Evolutionary conservation across 2,113 vertebrate species (phyloP).

Genomic region (Xiphias gladius): DNA sequence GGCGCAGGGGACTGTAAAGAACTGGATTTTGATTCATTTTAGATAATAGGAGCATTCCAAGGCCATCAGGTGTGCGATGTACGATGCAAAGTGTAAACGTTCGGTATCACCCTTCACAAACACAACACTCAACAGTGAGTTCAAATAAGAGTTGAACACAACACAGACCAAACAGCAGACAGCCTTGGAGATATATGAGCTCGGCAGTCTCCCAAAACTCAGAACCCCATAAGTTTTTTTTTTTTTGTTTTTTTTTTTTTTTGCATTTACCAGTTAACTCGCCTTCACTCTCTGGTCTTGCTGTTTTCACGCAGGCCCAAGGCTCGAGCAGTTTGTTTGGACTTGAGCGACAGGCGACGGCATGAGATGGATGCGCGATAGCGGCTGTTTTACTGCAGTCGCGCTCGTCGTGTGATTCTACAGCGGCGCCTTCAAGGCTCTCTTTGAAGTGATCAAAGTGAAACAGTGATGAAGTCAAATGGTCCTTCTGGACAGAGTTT

Average conservation of each 20-base stretch:
- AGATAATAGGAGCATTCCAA: accelerated
- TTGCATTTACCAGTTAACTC: neutral
- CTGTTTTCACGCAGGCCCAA: slow-evolving; percentile 8
- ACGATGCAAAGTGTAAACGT: neutral
- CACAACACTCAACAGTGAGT: neutral
- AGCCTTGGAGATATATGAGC: neutral
- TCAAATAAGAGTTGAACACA: no score
- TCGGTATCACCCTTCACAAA: neutral
- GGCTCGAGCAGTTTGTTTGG: slow-evolving; percentile 8
- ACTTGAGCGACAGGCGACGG: slow-evolving; percentile 46
- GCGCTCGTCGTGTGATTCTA: slow-evolving; percentile 41
- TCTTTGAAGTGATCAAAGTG: slow-evolving; percentile 71
- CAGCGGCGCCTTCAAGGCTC: slow-evolving; percentile 52
- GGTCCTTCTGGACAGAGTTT: slow-evolving; percentile 47
- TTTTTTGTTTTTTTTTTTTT: neutral
- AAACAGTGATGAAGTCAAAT: slow-evolving; percentile 54
- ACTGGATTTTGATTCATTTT: neutral
- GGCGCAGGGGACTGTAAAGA: neutral
- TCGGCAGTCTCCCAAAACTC: neutral
- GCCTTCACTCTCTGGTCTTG: neutral
- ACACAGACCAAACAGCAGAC: neutral
- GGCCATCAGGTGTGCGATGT: neutral
- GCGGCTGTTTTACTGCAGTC: slow-evolving; percentile 20
- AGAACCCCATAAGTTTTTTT: neutral
- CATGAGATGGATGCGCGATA: slow-evolving; percentile 28